Evolutionary conservation across 2,888 invertebrate genomes (phyloP).

Genomic region (Trisateles emortualis): DNA sequence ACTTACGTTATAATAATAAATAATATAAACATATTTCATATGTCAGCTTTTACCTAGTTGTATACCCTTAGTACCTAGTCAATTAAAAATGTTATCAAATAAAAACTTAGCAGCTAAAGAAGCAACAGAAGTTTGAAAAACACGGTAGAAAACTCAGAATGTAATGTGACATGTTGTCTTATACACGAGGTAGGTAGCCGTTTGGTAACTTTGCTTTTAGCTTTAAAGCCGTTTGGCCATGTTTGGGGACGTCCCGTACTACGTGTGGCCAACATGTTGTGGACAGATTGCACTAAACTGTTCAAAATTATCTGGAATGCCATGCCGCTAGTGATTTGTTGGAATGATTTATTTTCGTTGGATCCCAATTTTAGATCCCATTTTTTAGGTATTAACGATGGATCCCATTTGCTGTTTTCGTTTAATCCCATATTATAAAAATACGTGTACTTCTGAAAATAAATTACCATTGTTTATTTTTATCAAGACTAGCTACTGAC

Average conservation of each 20-base stretch:
- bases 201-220: constrained; percentile 37
- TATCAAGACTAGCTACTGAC: no score
- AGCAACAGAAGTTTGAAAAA: constrained; percentile 37
- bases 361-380: no score
- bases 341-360: constrained; percentile 7
- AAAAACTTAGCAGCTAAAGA: constrained; percentile 25
- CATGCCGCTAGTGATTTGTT: constrained; percentile 5
- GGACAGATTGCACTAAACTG: constrained; percentile 30
- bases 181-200: constrained; percentile 43
- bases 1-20: no score
- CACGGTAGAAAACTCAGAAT: constrained; percentile 33
- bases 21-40: not conserved
- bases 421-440: no score
- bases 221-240: constrained; percentile 24
- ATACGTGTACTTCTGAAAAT: no score
- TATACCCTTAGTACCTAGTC: no score
- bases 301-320: constrained; percentile 17
- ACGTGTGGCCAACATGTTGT: constrained; percentile 11
- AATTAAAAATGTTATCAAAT: constrained; percentile 2
- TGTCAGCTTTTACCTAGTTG: not conserved
- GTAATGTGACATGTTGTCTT: constrained; percentile 47
- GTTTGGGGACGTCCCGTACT: constrained; percentile 6
- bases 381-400: no score
- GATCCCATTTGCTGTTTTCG: no score
- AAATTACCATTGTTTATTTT: no score